Percentiles rank a stretch among this genome's conserved stretches.
These are phyloP conservation scores for Brachyistius frenatus DNA, from an alignment of 2,113 vertebrate species.

Conservation along the genomic window DNA sequence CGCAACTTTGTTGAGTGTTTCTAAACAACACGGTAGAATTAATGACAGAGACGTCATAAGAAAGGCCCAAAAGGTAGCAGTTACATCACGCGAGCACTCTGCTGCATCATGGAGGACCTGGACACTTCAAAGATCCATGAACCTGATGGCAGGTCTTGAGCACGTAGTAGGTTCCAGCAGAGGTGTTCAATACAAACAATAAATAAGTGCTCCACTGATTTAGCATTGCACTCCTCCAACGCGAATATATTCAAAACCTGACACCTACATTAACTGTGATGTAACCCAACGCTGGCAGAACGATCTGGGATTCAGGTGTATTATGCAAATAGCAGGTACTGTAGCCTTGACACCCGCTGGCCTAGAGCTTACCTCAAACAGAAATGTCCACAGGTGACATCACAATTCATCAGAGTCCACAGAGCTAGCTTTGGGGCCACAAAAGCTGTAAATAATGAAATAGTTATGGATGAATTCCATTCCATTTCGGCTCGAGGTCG, in stretches of 20 bases:
- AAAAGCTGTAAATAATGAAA: background rate
- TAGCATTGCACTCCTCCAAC: background rate
- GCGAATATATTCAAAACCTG: background rate
- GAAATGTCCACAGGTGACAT: slow-evolving; percentile 2
- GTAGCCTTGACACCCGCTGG: background rate
- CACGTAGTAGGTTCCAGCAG: background rate
- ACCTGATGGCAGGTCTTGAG: background rate
- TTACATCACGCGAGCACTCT: background rate
- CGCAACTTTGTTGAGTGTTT: background rate
- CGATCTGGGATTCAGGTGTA: background rate
- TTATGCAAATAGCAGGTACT: background rate
- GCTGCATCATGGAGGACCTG: background rate
- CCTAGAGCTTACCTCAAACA: slow-evolving; percentile 13
- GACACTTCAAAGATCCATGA: background rate
- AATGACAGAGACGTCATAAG: background rate
- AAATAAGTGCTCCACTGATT: background rate
- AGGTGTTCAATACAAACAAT: no score
- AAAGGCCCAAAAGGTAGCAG: background rate
- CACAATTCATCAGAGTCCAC: slow-evolving; percentile 7
- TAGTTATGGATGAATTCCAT: background rate
- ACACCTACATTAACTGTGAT: background rate
- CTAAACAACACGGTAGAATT: background rate
- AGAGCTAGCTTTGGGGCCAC: background rate
- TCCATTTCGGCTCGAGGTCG: no score
- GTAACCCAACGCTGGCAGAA: background rate